phyloP scores from a whole-genome alignment of 2,113 vertebrate species.

The Sander vitreus region DNA sequence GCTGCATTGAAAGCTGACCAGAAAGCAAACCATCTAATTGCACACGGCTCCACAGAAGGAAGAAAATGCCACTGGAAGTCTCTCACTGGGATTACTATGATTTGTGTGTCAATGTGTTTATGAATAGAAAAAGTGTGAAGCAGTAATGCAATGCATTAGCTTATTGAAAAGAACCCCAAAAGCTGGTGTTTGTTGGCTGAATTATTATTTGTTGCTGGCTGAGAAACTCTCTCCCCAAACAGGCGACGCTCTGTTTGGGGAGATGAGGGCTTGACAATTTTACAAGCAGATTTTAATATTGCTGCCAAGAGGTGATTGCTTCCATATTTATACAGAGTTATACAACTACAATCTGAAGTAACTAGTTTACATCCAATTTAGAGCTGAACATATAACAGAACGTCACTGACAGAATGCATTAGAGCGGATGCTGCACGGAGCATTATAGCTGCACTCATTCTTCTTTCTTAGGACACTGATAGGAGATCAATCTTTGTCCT shows the following conservation, averaged over 20 bases:
- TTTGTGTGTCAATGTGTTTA: constrained; percentile 35
- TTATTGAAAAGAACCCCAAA: constrained; percentile 27
- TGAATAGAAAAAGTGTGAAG: constrained; percentile 29
- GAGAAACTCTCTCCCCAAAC: constrained; percentile 37
- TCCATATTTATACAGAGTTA: constrained; percentile 51
- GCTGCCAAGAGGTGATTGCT: constrained; percentile 60
- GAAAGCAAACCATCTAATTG: constrained; percentile 20
- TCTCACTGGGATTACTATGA: constrained; percentile 55
- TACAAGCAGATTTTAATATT: constrained; percentile 67
- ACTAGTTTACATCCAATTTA: constrained; percentile 66
- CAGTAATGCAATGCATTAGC: constrained; percentile 9
- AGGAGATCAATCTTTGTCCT: constrained; percentile 43
- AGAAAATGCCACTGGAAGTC: not conserved
- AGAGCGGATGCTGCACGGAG: constrained; percentile 34
- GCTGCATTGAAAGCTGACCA: constrained; percentile 20
- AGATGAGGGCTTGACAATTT: constrained; percentile 65
- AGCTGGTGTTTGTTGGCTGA: constrained; percentile 38
- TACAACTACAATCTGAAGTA: constrained; percentile 63
- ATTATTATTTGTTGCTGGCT: constrained; percentile 37
- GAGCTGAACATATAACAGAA: constrained; percentile 45
- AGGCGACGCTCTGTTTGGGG: constrained; percentile 33
- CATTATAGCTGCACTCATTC: constrained; percentile 31
- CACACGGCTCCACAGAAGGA: not conserved
- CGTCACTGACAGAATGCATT: constrained; percentile 62
- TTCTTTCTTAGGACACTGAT: constrained; percentile 38